Evolutionary conservation across 1,140 invertebrate genomes (phyloP).

Genomic region (Dryas iulia): DNA sequence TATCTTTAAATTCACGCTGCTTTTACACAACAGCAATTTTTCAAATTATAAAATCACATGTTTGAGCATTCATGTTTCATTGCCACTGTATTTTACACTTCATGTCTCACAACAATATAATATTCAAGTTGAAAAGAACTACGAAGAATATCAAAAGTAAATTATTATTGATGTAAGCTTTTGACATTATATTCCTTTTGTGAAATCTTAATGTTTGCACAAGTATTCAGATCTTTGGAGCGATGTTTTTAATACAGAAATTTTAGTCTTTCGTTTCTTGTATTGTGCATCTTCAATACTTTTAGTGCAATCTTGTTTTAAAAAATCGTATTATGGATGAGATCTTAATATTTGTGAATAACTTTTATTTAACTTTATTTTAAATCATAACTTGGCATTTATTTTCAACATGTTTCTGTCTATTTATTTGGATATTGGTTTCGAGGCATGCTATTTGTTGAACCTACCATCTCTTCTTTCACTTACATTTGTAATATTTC

Average conservation of each 20-base stretch:
- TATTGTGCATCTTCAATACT: not conserved
- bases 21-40: slow-evolving; percentile 29
- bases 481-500: slow-evolving; percentile 19
- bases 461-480: slow-evolving; percentile 35
- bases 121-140: slow-evolving; percentile 56
- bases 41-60: slow-evolving; percentile 3
- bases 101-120: slow-evolving; percentile 18
- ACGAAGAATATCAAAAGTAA: slow-evolving; percentile 23
- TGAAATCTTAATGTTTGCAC: slow-evolving; percentile 7
- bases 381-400: slow-evolving; percentile 34
- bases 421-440: slow-evolving; percentile 43
- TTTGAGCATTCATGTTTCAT: slow-evolving; percentile 11
- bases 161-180: slow-evolving; percentile 31
- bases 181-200: slow-evolving; percentile 11
- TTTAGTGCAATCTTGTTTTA: not conserved
- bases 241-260: not conserved
- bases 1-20: slow-evolving; percentile 35
- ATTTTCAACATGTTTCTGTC: slow-evolving; percentile 35
- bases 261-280: not conserved
- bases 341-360: slow-evolving; percentile 40
- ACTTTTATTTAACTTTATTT: slow-evolving; percentile 28
- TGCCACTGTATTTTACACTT: slow-evolving; percentile 36
- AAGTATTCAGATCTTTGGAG: slow-evolving; percentile 22
- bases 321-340: not conserved
- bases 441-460: slow-evolving; percentile 47